These are phyloP conservation scores for Cynopterus brachyotis DNA, from an alignment of 2,113 vertebrate genomes.

Conservation along the genomic window DNA sequence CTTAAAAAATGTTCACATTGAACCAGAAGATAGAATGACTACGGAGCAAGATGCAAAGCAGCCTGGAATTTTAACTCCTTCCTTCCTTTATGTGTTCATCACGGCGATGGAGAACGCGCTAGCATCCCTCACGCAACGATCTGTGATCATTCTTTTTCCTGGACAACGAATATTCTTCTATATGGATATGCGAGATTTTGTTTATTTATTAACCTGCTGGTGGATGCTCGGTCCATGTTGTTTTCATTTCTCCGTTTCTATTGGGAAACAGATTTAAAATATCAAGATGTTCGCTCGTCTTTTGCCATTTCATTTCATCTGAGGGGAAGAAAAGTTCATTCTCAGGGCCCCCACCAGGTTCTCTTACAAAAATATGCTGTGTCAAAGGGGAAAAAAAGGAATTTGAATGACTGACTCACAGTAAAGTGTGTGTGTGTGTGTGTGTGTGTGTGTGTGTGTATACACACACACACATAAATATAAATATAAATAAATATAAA, in stretches of 20 bases:
- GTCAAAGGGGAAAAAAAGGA: no score
- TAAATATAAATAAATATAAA: no score
- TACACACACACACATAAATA: no score
- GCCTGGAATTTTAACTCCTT: not conserved
- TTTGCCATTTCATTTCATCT: not conserved
- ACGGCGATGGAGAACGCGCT: not conserved
- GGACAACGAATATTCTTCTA: not conserved
- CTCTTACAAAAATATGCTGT: not conserved
- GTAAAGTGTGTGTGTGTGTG: no score
- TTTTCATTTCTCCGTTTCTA: not conserved
- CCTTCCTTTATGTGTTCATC: not conserved
- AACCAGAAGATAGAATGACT: not conserved
- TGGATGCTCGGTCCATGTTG: not conserved
- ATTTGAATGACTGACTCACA: no score
- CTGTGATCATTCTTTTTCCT: not conserved
- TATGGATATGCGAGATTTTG: not conserved
- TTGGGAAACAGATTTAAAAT: not conserved
- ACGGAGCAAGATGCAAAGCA: not conserved
- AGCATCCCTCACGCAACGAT: not conserved
- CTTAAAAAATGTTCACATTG: not conserved
- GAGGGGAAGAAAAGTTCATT: not conserved
- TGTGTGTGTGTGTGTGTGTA: no score
- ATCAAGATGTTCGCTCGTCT: not conserved
- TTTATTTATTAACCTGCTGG: not conserved
- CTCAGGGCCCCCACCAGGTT: not conserved